These are phyloP conservation scores for Ischnura elegans DNA, from an alignment of 2,888 invertebrate species.

Conservation along the genomic window DNA sequence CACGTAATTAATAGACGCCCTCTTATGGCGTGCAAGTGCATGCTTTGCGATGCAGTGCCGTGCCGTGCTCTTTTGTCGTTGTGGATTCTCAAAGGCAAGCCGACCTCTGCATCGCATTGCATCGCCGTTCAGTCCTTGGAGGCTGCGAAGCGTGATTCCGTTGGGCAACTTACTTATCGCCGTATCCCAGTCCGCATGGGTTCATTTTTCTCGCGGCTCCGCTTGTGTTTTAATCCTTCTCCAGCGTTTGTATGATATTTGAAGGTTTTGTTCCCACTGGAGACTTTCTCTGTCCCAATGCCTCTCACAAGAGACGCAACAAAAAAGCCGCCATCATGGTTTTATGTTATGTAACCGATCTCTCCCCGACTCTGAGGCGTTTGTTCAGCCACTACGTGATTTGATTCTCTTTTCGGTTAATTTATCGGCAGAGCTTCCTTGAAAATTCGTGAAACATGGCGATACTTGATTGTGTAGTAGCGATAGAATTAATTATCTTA, in stretches of 20 bases:
- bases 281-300: no score
- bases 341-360: not conserved
- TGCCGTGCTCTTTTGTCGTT: no score
- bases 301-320: no score
- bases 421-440: not conserved
- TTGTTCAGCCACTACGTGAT: not conserved
- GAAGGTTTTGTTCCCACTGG: not conserved
- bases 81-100: not conserved
- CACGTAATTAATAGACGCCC: no score
- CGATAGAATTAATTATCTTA: no score
- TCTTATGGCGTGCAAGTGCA: no score
- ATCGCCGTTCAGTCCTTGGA: not conserved
- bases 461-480: no score
- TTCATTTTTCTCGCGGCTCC: not conserved
- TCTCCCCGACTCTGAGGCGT: not conserved
- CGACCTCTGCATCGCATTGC: not conserved
- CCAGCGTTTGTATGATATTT: not conserved
- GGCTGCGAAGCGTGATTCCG: not conserved
- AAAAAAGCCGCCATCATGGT: not conserved
- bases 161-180: not conserved
- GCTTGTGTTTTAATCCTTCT: not conserved
- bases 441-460: no score
- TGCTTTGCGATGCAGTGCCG: no score
- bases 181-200: not conserved
- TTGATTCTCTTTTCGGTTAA: not conserved